Evolutionary conservation across 2,888 invertebrate genomes (phyloP), one percentile per base, ranked within the genome.

Genomic region (Stenolophus ochropezus): DNA sequence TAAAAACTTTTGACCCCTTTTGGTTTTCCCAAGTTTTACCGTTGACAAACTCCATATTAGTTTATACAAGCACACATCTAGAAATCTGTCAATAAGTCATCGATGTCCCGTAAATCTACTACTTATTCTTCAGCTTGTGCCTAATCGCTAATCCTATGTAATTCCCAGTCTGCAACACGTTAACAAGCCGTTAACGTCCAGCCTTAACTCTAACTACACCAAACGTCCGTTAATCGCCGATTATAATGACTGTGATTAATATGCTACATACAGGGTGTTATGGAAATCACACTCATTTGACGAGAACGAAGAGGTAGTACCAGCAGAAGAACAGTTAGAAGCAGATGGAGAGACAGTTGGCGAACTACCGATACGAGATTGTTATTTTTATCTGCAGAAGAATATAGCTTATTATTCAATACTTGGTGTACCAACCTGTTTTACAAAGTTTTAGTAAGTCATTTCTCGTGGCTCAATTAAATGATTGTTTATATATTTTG

Each of bases 231-330:
- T 74, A 74, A 74, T 74, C 74, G 51, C 1, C 51, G 51, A 27
- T 74, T 74, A 74, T 61, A 74, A 74, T 74, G 51, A 74, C 25
- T 6, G 20, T 74, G 74, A 74, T 74, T 74, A 74, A 53, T 51
- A 53, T 16, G 11, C 16, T 16, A 53, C 21, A 74, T 53, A 51
- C 74, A 49, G 74, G 74, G 74, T 74, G 74, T 51, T 73, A 74
- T 51, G 74, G 14, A 74, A 74, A 74, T 73, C n/a, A 61, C 27
- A 5, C 61, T n/a, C 21, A n/a, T 14, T 27, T 14, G 61, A 42
- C 8, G 33, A 11, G 33, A 42, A 42, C 33, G 6, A 6, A 8
- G 33, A 42, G 33, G 11, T 42, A 42, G 11, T 42, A 6, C 6
- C 11, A 42, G 33, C 11, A 42, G 33, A 42, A 11, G 33, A 42